phyloP scores from a whole-genome alignment of 2,797 vertebrate species.

The Menidia menidia region DNA sequence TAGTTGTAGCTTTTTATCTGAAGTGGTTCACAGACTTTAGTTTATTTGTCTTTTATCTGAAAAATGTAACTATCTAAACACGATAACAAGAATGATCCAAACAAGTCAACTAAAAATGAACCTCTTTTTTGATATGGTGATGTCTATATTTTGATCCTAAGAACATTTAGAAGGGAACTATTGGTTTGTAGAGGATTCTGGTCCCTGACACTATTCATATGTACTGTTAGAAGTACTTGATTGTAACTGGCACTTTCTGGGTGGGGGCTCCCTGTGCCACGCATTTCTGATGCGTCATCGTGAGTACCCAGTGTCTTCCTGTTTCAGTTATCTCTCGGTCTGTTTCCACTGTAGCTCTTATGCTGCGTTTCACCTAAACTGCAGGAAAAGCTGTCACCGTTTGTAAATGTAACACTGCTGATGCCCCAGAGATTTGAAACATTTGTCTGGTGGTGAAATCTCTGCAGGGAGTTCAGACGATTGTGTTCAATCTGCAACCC shows the following conservation, averaged over 20 bases:
- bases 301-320: not conserved
- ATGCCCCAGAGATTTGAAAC: too few relatives aligned
- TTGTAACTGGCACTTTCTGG: not conserved
- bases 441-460: not conserved
- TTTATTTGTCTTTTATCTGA: too few relatives aligned
- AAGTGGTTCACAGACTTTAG: too few relatives aligned
- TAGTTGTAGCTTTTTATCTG: too few relatives aligned
- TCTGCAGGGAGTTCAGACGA: too few relatives aligned
- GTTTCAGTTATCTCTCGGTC: not conserved
- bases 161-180: not conserved
- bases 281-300: not conserved
- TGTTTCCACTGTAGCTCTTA: too few relatives aligned
- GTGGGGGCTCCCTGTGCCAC: not conserved
- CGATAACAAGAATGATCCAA: not conserved
- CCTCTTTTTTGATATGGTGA: too few relatives aligned
- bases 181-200: not conserved
- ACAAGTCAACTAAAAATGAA: not conserved
- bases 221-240: not conserved
- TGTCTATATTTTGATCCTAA: not conserved
- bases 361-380: too few relatives aligned
- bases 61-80: too few relatives aligned
- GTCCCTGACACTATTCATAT: not conserved
- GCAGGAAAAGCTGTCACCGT: too few relatives aligned
- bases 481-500: too few relatives aligned
- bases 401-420: too few relatives aligned